phyloP scores from a whole-genome alignment of 2,888 invertebrate species.

The Apamea epomidion region DNA sequence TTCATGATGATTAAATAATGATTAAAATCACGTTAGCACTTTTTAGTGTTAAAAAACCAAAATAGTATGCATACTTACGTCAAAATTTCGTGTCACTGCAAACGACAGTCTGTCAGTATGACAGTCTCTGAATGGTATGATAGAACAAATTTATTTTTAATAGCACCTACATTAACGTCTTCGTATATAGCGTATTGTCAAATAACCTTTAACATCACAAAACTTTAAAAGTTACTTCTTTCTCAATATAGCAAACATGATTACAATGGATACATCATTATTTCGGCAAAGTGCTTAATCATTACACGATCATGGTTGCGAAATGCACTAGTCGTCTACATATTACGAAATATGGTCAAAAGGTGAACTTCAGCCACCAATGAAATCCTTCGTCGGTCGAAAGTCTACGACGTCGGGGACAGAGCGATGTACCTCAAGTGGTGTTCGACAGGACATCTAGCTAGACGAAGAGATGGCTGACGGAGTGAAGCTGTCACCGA shows the following conservation, averaged over 20 bases:
- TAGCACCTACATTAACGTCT: neutral
- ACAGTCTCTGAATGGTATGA: neutral
- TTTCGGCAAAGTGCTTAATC: slow-evolving; percentile 8
- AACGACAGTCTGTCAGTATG: no score
- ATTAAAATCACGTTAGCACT: neutral
- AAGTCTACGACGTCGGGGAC: no score
- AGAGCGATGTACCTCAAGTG: no score
- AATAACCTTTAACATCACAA: slow-evolving; percentile 9
- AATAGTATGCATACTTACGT: neutral
- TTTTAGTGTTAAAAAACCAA: neutral
- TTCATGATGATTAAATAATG: no score
- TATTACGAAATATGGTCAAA: slow-evolving; percentile 14
- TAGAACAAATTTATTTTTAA: neutral
- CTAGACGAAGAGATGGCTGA: no score
- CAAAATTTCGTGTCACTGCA: neutral
- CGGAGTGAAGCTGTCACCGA: no score
- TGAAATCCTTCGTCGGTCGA: neutral
- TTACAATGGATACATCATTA: slow-evolving; percentile 6
- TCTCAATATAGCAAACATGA: slow-evolving; percentile 16
- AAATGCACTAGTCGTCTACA: neutral
- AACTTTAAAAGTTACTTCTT: slow-evolving; percentile 8
- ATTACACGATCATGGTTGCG: neutral
- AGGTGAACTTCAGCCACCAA: neutral
- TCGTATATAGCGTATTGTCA: neutral
- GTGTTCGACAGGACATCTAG: no score